Percentiles rank a stretch among this genome's conserved stretches.
Evolutionary conservation across 2,888 invertebrate species (phyloP).

Genomic region (Diaperis boleti): DNA sequence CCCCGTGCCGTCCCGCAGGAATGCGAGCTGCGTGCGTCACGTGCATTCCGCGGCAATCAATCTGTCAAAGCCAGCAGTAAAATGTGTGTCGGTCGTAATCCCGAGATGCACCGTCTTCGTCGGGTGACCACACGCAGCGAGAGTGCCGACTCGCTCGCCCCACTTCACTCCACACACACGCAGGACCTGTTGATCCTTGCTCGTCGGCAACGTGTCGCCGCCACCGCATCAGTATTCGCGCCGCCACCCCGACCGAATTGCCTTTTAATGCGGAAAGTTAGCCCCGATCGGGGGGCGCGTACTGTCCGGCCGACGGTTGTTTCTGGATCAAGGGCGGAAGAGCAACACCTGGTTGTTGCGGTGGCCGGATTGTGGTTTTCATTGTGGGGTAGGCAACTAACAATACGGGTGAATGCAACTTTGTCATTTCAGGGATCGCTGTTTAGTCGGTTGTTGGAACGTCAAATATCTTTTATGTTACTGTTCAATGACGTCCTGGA

Average conservation of each 20-base stretch:
- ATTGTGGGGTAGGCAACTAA: too few species aligned
- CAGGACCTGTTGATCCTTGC: conserved; percentile 35
- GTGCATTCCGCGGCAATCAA: conserved; percentile 26
- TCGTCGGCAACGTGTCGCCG: conserved; percentile 2
- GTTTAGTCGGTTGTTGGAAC: too few species aligned
- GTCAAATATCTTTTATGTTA: too few species aligned
- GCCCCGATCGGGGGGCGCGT: conserved; percentile 3
- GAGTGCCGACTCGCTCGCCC: conserved; percentile 2
- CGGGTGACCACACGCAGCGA: conserved; percentile 31
- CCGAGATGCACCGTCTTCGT: conserved; percentile 26
- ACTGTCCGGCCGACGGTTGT: neutral
- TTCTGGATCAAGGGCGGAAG: neutral
- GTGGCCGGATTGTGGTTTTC: too few species aligned
- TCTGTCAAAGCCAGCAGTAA: conserved; percentile 15
- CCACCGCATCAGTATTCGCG: conserved; percentile 24
- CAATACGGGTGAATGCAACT: neutral
- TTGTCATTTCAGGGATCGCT: too few species aligned
- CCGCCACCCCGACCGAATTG: conserved; percentile 15
- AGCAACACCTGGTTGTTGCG: too few species aligned
- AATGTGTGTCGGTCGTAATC: conserved; percentile 19
- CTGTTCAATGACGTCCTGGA: too few species aligned
- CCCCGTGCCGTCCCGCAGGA: too few species aligned
- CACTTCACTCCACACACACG: conserved; percentile 19
- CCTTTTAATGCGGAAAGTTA: conserved; percentile 29
- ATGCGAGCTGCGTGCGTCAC: conserved; percentile 5